phyloP scores from a whole-genome alignment of 1,140 invertebrate species.

The Aricia agestis region DNA sequence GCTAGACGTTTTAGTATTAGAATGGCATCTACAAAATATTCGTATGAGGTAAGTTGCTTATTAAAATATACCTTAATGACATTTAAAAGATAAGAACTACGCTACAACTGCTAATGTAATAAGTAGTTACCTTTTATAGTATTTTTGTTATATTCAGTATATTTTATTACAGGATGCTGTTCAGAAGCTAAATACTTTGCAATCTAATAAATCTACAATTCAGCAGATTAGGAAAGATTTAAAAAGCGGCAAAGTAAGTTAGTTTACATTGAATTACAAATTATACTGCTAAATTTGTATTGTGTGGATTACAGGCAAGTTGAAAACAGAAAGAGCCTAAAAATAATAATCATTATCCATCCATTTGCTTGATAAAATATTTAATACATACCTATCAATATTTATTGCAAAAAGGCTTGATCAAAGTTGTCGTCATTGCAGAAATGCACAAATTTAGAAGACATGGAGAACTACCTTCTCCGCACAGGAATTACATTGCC shows the following conservation, averaged over 20 bases:
- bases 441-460: conserved; percentile 68
- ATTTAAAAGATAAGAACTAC: no score
- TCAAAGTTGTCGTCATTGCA: conserved; percentile 30
- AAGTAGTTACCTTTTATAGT: no score
- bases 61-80: background rate
- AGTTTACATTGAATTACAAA: conserved; percentile 6
- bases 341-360: no score
- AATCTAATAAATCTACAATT: conserved; percentile 81
- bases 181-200: conserved; percentile 80
- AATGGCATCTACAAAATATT: conserved; percentile 49
- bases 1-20: conserved; percentile 41
- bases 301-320: no score
- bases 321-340: no score
- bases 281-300: no score
- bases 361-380: no score
- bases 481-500: conserved; percentile 81
- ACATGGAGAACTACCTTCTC: conserved; percentile 75
- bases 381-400: no score
- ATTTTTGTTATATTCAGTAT: conserved; percentile 3
- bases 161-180: conserved; percentile 80
- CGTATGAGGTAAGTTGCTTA: conserved; percentile 48
- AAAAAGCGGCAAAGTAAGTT: conserved; percentile 47
- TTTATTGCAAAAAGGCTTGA: no score
- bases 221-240: conserved; percentile 68
- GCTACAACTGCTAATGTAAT: no score